Evolutionary conservation across 2,113 vertebrate species (phyloP).

Genomic region (Gallinago jamesoni): DNA sequence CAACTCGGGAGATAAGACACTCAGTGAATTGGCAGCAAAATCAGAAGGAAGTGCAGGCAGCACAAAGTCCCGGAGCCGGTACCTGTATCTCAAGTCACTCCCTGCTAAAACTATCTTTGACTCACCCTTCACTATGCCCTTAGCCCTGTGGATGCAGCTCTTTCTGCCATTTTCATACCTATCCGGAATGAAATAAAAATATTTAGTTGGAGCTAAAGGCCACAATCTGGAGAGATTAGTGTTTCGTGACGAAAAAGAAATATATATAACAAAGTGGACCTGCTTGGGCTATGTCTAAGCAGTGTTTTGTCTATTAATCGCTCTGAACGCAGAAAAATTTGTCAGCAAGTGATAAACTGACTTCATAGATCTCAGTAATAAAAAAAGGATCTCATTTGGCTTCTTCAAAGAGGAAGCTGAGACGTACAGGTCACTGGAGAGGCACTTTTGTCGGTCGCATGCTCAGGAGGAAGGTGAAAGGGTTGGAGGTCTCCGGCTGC

Average conservation of each 20-base stretch:
- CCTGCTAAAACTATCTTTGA: not conserved
- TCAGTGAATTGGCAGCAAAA: not conserved
- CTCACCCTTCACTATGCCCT: not conserved
- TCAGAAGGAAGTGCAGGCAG: not conserved
- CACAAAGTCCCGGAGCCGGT: not conserved
- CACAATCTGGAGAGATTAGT: not conserved
- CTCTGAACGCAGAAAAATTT: not conserved
- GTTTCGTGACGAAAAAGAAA: not conserved
- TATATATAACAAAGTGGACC: not conserved
- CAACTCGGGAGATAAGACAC: not conserved
- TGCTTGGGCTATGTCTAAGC: not conserved
- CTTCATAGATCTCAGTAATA: not conserved
- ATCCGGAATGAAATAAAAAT: rapidly evolving
- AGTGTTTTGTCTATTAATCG: rapidly evolving
- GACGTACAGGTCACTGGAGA: rapidly evolving
- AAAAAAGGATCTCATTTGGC: rapidly evolving
- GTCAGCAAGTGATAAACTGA: rapidly evolving
- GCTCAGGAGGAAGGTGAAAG: not conserved
- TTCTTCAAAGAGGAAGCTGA: not conserved
- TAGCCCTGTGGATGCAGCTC: not conserved
- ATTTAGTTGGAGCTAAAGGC: not conserved
- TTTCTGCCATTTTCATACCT: not conserved
- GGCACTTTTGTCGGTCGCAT: rapidly evolving
- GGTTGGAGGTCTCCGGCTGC: not conserved
- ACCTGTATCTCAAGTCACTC: not conserved